Evolutionary conservation across 2,888 invertebrate genomes (phyloP).

Genomic region (Craniophora ligustri): DNA sequence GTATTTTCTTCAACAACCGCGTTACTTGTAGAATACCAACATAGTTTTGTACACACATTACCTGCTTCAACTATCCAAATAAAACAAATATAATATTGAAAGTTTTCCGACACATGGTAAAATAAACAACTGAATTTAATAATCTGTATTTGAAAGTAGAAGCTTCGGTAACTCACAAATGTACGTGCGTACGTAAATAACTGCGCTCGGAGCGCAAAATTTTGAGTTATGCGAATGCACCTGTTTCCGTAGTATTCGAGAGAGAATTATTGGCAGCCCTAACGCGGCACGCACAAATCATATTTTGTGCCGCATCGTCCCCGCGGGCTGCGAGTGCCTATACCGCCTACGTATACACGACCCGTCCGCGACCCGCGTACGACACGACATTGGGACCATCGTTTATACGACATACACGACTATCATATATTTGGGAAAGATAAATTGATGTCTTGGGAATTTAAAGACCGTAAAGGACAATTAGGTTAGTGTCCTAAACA

Average conservation of each 20-base stretch:
- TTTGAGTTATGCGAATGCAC: too few relatives aligned
- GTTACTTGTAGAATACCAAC: too few relatives aligned
- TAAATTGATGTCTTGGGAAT: not conserved
- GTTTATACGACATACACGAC: not conserved
- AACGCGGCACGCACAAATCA: constrained; percentile 51
- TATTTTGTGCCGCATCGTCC: constrained; percentile 41
- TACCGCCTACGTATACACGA: constrained; percentile 20
- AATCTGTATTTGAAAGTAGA: too few relatives aligned
- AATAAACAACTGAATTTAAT: too few relatives aligned
- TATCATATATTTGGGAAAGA: not conserved
- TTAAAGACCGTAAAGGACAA: not conserved
- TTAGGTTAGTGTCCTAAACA: not conserved
- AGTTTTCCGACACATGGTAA: too few relatives aligned
- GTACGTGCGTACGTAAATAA: not conserved
- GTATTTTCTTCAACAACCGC: too few relatives aligned
- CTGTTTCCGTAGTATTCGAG: not conserved
- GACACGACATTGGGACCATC: not conserved
- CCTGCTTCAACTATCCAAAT: too few relatives aligned
- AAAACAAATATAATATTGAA: too few relatives aligned
- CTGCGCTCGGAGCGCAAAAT: too few relatives aligned
- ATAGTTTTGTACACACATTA: too few relatives aligned
- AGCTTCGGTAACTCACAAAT: not conserved
- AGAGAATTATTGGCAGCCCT: constrained; percentile 22
- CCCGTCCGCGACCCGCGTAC: constrained; percentile 5
- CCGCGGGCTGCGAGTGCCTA: constrained; percentile 23